Evolutionary conservation across 2,113 vertebrate genomes (phyloP).

Genomic region (Neogobius melanostomus): DNA sequence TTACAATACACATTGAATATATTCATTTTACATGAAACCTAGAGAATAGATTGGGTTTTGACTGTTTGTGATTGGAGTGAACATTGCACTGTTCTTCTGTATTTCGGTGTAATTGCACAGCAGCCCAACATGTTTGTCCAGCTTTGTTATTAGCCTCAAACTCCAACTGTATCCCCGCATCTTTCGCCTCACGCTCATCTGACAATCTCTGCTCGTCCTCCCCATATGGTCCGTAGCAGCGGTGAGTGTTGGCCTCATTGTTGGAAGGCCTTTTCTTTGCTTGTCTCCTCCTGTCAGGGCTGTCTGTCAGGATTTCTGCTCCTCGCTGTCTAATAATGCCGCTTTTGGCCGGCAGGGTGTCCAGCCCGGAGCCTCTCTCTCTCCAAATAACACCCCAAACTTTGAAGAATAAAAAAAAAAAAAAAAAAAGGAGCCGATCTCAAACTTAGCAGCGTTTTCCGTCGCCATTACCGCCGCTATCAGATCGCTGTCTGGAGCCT

Average conservation of each 20-base stretch:
- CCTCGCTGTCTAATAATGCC: conserved; percentile 60
- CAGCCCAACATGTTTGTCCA: conserved; percentile 7
- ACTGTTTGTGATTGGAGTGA: too few relatives aligned
- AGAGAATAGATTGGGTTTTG: not conserved
- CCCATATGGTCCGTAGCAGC: conserved; percentile 28
- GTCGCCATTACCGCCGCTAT: conserved; percentile 45
- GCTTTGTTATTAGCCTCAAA: conserved; percentile 13
- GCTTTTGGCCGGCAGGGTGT: conserved; percentile 37
- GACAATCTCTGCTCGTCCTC: conserved; percentile 15
- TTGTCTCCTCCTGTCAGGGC: conserved; percentile 49
- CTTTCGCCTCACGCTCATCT: conserved; percentile 10
- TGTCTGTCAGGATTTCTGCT: conserved; percentile 55
- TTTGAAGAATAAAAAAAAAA: conserved; percentile 41
- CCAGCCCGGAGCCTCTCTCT: conserved; percentile 49
- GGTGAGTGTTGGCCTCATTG: conserved; percentile 15
- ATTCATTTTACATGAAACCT: too few relatives aligned
- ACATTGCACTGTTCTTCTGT: too few relatives aligned
- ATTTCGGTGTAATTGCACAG: not conserved
- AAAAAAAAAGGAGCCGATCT: conserved; percentile 44
- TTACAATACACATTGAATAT: too few relatives aligned
- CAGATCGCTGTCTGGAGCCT: conserved; percentile 50
- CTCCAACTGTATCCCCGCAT: conserved; percentile 26
- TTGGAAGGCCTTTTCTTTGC: conserved; percentile 43
- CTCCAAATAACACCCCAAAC: conserved; percentile 40
- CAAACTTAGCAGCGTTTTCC: conserved; percentile 33